Conservation (phyloP, 2,113 vertebrate genomes). For the Apodemus sylvaticus region DNA sequence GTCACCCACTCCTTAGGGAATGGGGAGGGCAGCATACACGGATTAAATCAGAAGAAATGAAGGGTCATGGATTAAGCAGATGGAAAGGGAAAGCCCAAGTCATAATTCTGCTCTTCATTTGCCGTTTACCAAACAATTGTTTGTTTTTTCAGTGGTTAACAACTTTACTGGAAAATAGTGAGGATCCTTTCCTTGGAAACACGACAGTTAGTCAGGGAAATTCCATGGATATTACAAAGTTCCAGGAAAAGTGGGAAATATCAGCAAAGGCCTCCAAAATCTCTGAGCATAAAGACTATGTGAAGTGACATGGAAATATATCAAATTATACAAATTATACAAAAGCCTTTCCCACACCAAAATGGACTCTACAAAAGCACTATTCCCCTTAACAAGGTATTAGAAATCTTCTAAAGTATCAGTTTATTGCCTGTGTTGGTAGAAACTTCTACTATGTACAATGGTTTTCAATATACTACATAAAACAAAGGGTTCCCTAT, state of each 20-base stretch:
- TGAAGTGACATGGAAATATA: background rate
- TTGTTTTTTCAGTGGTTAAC: background rate
- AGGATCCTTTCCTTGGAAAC: slow-evolving; percentile 24
- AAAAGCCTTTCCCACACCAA: background rate
- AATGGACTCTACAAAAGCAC: background rate
- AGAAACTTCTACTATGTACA: background rate
- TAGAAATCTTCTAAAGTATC: background rate
- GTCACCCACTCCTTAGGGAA: background rate
- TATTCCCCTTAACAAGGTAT: background rate
- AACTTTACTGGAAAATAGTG: background rate
- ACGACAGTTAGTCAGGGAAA: background rate
- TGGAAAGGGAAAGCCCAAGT: too few relatives aligned
- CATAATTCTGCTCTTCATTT: background rate
- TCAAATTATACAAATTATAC: background rate
- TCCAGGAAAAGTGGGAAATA: background rate
- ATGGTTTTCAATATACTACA: background rate
- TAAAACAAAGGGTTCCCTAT: background rate
- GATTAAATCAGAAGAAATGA: background rate
- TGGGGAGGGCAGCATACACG: background rate
- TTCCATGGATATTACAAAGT: background rate
- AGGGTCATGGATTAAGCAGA: background rate
- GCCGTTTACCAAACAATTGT: background rate
- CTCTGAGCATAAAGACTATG: background rate
- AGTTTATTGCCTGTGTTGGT: background rate
- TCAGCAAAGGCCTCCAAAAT: background rate